Base-by-base conservation (phyloP, 2,113 vertebrate genomes). In the Ceyx melanurus region DNA sequence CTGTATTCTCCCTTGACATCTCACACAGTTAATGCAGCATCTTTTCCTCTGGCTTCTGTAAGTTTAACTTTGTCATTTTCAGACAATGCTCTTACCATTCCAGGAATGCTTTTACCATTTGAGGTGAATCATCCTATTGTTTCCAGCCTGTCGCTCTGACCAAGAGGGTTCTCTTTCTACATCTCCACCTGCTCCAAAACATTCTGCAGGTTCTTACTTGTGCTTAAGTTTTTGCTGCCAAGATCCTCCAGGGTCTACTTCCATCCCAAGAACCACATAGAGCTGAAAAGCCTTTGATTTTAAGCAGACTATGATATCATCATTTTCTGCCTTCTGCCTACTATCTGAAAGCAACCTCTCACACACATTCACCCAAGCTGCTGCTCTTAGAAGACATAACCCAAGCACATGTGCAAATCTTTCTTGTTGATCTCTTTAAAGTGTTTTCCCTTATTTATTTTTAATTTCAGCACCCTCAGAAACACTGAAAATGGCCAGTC, bases 281-380 rank as follows among this genome's bases (percentile, higher is more conserved):
- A 82, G 57, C 10, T 40, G 22, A 67, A 46, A 75, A 86, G 17
- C 26, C 48, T 57, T 62, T 71, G 28, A 26, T 16, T 78, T 37
- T 46, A 73, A 73, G 35, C 33, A 81, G 31, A n/a, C 15, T 19
- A 10, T 7, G 26, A 6, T n/a, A 42, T 13, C 31, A 72, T 18
- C 0, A 0, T 10, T 50, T 82, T 71, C 50, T 78, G 42, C 26
- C 35, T 78, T 73, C 48, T 82, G 67, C 54, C 31, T 51, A 51
- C 9, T 0, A 0, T 8, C 15, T 62, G 50, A 29, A 42, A 35
- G 28, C 43, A 46, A 48, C 1, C 18, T 15, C 21, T 68, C 74
- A 56, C 73, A 48, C 25, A 54, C 48, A 28, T 67, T 57, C 31
- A 51, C 20, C 22, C 21, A 62, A 68, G 23, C 20, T 51, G 21